Evolutionary conservation across 2,888 invertebrate genomes (phyloP).

Genomic region (Epicampocera succincta): DNA sequence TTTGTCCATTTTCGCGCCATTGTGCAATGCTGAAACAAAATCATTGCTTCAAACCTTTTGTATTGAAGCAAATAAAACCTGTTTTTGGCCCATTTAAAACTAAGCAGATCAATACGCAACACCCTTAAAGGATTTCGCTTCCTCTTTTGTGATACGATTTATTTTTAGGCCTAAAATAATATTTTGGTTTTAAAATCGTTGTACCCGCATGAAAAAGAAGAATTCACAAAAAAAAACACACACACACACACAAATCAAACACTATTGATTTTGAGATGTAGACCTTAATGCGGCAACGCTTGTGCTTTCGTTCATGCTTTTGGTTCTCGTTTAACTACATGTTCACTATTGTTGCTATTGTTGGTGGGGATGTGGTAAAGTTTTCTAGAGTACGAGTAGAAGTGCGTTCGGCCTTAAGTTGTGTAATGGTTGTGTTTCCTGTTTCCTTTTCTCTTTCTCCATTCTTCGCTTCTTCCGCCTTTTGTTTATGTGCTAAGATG

Average conservation of each 20-base stretch:
- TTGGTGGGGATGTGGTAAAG: slow-evolving; percentile 15
- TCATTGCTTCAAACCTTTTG: too few relatives aligned
- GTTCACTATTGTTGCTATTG: slow-evolving; percentile 18
- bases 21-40: too few relatives aligned
- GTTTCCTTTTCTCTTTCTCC: slow-evolving; percentile 12
- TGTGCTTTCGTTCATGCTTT: not conserved
- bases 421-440: slow-evolving; percentile 21
- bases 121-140: not conserved
- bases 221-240: too few relatives aligned
- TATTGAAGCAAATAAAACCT: too few relatives aligned
- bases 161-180: slow-evolving; percentile 56
- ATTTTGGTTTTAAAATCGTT: slow-evolving; percentile 34
- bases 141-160: slow-evolving; percentile 23
- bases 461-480: not conserved
- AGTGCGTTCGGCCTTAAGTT: slow-evolving; percentile 5
- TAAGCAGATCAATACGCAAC: not conserved
- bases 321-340: not conserved
- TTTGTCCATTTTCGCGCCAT: too few relatives aligned
- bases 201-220: slow-evolving; percentile 4
- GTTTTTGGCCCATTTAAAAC: not conserved
- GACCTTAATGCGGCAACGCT: slow-evolving; percentile 27
- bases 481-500: slow-evolving; percentile 26
- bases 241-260: too few relatives aligned
- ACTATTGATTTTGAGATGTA: slow-evolving; percentile 47
- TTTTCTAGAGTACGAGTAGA: not conserved